Conservation (phyloP, 2,888 invertebrate genomes). For the Amphipyra tragopoginis region DNA sequence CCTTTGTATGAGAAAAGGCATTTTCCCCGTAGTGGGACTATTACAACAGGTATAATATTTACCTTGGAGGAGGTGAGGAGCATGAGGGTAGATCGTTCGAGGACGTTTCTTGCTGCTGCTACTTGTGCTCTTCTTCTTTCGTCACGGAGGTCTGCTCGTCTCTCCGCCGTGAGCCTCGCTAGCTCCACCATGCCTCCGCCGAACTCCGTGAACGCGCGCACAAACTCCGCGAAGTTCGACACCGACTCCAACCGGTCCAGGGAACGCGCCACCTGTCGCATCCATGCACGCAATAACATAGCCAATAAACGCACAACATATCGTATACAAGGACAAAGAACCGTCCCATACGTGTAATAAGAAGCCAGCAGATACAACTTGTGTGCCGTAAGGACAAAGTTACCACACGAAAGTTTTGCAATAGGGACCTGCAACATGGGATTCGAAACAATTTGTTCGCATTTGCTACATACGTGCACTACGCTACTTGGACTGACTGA, state of each 20-base stretch:
- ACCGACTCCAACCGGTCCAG: conserved; percentile 96
- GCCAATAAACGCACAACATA: conserved; percentile 15
- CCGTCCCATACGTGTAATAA: conserved; percentile 2
- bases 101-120: conserved; percentile 97
- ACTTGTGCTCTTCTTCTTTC: conserved; percentile 98
- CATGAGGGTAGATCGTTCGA: conserved; percentile 99
- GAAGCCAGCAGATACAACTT: conserved; percentile 16
- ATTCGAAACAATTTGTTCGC: conserved; percentile 30
- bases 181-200: conserved; percentile 99
- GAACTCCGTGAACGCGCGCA: conserved; percentile 99
- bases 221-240: conserved; percentile 98
- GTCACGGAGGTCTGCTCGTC: conserved; percentile 96
- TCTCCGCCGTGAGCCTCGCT: conserved; percentile 96
- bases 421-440: conserved; percentile 29
- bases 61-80: conserved; percentile 98
- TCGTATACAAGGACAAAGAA: neutral
- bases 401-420: conserved; percentile 49
- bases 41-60: conserved; percentile 1
- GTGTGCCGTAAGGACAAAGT: conserved; percentile 47
- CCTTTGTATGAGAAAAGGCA: no score
- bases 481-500: conserved; percentile 8
- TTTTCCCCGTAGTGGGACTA: no score
- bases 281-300: conserved; percentile 50
- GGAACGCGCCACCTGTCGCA: conserved; percentile 93
- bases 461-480: conserved; percentile 21